Percentiles rank a stretch among this genome's conserved stretches.
Evolutionary conservation across 2,888 invertebrate species (phyloP).

Genomic region (Andrena praecox): DNA sequence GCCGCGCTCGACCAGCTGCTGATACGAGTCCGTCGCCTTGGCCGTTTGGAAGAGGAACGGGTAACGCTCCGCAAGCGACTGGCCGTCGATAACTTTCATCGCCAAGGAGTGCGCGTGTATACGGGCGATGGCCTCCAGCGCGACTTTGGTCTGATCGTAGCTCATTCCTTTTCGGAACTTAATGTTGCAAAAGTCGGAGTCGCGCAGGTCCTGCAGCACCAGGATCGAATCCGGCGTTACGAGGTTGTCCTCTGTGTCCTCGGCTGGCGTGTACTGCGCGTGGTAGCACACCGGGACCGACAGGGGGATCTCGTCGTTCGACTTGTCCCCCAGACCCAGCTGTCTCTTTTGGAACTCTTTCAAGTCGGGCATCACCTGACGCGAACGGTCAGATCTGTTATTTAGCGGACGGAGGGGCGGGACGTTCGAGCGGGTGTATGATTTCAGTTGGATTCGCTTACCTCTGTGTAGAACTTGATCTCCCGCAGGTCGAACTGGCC

Average conservation of each 20-base stretch:
- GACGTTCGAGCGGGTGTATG: background rate
- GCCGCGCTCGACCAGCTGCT: conserved; percentile 91
- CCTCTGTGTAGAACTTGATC: conserved; percentile 93
- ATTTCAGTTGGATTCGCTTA: conserved; percentile 81
- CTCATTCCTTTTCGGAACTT: conserved; percentile 90
- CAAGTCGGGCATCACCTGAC: conserved; percentile 90
- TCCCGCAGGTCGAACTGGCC: conserved; percentile 93
- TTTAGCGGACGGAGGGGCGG: background rate
- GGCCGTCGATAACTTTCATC: conserved; percentile 86
- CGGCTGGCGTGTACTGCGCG: conserved; percentile 87
- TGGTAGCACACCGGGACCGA: conserved; percentile 91
- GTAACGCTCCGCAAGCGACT: conserved; percentile 86
- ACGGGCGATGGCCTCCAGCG: conserved; percentile 90
- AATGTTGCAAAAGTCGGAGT: conserved; percentile 88
- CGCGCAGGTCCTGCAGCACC: conserved; percentile 91
- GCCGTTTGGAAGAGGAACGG: conserved; percentile 92
- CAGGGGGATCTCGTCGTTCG: conserved; percentile 85
- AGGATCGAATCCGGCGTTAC: conserved; percentile 89
- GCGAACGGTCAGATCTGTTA: conserved; percentile 47
- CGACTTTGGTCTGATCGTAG: conserved; percentile 88
- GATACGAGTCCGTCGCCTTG: conserved; percentile 92
- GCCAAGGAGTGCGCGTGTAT: conserved; percentile 91
- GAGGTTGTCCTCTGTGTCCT: conserved; percentile 82
- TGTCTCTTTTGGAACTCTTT: conserved; percentile 87
- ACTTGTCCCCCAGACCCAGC: conserved; percentile 75